phyloP scores from a whole-genome alignment of 2,888 invertebrate genomes.

The Toxonevra muliebris region DNA sequence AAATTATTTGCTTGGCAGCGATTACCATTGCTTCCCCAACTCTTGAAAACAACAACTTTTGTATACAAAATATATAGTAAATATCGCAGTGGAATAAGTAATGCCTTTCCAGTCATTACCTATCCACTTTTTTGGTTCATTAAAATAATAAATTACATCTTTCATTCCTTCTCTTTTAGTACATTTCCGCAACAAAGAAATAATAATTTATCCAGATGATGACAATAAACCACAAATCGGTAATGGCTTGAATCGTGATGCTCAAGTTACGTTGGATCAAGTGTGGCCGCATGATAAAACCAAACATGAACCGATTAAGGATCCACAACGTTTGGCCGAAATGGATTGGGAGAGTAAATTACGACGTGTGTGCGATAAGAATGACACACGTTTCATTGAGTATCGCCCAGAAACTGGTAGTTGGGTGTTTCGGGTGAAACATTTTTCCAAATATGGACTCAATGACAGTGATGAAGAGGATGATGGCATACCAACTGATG shows the following conservation, averaged over 20 bases:
- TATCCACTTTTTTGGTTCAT: background rate
- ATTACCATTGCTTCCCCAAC: too few species aligned
- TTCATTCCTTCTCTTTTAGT: constrained; percentile 67
- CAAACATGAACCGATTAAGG: constrained; percentile 80
- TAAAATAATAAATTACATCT: background rate
- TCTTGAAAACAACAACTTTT: too few species aligned
- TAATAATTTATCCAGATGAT: constrained; percentile 94
- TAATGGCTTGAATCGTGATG: constrained; percentile 86
- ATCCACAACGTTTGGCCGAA: constrained; percentile 76
- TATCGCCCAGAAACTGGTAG: constrained; percentile 95
- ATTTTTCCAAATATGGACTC: constrained; percentile 93
- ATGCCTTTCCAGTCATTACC: too few species aligned
- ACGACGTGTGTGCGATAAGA: constrained; percentile 83
- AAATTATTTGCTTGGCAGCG: too few species aligned
- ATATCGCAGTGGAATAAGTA: too few species aligned
- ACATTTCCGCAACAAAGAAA: constrained; percentile 92
- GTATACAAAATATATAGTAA: too few species aligned
- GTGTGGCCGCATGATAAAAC: constrained; percentile 92
- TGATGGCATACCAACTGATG: constrained; percentile 66
- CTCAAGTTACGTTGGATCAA: constrained; percentile 90
- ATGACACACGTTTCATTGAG: constrained; percentile 91
- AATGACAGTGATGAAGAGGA: constrained; percentile 93
- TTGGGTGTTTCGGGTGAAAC: constrained; percentile 95
- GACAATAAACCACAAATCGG: constrained; percentile 88
- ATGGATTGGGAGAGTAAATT: constrained; percentile 89